phyloP scores from a whole-genome alignment of 2,888 invertebrate genomes.

The Thysanoteuthis rhombus region DNA sequence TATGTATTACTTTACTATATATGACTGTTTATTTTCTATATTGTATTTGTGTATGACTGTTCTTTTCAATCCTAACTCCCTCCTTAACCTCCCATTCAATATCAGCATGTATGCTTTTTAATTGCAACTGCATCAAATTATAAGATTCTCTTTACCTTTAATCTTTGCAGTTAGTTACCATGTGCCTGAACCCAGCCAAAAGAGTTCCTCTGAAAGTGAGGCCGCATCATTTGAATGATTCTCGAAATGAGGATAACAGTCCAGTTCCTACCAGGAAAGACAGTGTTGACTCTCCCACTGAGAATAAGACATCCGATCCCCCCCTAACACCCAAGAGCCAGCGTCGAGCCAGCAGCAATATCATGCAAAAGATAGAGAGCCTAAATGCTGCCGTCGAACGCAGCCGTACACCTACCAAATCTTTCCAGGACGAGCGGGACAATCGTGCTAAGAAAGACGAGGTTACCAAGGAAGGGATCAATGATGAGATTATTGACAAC shows the following conservation, averaged over 20 bases:
- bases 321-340: conserved; percentile 21
- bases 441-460: conserved; percentile 16
- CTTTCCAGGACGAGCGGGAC: not conserved
- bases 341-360: conserved; percentile 17
- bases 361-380: conserved; percentile 27
- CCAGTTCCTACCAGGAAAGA: not conserved
- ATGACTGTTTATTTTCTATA: no score
- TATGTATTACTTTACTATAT: no score
- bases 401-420: not conserved
- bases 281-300: not conserved
- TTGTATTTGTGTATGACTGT: no score
- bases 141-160: conserved; percentile 18
- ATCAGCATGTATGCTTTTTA: no score
- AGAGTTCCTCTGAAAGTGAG: conserved; percentile 51
- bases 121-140: no score
- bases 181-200: conserved; percentile 84
- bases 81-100: no score
- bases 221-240: conserved; percentile 12
- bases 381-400: conserved; percentile 24
- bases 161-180: conserved; percentile 72
- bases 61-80: no score
- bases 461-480: not conserved
- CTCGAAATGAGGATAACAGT: not conserved
- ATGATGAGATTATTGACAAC: conserved; percentile 13
- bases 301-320: not conserved